phyloP scores from a whole-genome alignment of 92 coral and sea anemone species.

The Siderastrea radians region DNA sequence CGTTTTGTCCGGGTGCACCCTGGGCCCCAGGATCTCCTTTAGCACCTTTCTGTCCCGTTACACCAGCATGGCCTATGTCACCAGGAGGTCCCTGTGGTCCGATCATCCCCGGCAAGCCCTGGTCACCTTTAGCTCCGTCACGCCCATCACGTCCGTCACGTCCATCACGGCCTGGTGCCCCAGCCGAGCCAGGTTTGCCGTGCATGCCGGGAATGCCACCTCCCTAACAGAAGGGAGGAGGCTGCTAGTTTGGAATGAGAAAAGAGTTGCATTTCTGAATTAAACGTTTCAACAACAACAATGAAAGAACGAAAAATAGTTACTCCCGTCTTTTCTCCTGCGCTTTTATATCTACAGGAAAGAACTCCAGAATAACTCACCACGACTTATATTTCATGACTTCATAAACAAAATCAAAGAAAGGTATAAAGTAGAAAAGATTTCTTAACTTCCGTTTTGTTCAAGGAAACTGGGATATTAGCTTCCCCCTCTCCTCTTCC shows the following conservation, averaged over 20 bases:
- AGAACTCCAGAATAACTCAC: no score
- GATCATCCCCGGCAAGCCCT: neutral
- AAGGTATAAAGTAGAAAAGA: no score
- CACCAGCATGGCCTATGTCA: conserved; percentile 7
- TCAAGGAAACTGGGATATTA: no score
- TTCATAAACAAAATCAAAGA: no score
- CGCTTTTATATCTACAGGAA: no score
- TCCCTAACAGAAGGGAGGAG: neutral
- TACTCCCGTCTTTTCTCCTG: no score
- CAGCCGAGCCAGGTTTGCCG: conserved; percentile 11
- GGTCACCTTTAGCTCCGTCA: conserved; percentile 20
- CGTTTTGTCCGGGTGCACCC: neutral
- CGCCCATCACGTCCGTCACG: conserved; percentile 30
- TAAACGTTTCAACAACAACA: no score
- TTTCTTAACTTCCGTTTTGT: no score
- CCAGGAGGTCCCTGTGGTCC: conserved; percentile 22
- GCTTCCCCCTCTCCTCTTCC: no score
- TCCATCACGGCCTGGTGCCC: conserved; percentile 5
- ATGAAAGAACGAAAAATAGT: no score
- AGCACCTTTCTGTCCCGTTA: neutral
- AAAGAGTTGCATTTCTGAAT: no score
- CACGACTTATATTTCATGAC: no score
- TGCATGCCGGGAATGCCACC: conserved; percentile 18
- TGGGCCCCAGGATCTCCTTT: neutral
- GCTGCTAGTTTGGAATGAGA: neutral